Evolutionary conservation across 1,140 invertebrate genomes (phyloP), one percentile per base, ranked within the genome.

Genomic region (Centruroides sculpturatus): DNA sequence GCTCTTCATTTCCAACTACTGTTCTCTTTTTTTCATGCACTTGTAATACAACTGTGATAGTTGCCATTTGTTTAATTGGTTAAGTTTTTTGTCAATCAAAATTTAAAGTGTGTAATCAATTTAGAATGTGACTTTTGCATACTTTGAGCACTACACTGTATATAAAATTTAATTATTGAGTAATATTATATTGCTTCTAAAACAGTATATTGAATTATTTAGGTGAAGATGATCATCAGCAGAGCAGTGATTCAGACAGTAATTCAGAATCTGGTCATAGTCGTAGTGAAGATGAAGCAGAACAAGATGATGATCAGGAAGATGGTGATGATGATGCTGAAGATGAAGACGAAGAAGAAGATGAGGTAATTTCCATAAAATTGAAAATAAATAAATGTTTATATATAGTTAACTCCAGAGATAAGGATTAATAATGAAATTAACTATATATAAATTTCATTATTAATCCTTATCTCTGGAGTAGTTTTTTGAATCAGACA

Each of bases 321-420:
- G 81, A 83, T 50, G 80, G 81, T 8, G 82, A 82, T 46, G 83
- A 85, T 59, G 83, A 84, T 62, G 82, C 81, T 36, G 81, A 79
- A 56, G 78, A 79, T 59, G 77, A 74, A 64, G 71, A 78, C n/a
- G 73, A 77, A 60, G 76, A 78, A 60, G 76, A 78, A 58, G 76
- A 73, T 59, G 73, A 69, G 23, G 71, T 56, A 23, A 36, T 52
- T 35, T 35, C 53, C 13, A 9, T 8, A 77, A 69, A 53, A 35
- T 48, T 48, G 79, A 64, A 35, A 67, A 71, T 48, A 75, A 61
- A 76, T 71, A 67, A 79, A 74, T 69, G 23, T 2, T 23, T 23
- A 1, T 23, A 23, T 23, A 23, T 23, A 23, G 23, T 23, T 23
- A 23, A n/a, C n/a, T n/a, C n/a, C n/a, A n/a, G n/a, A n/a, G n/a